Base-by-base conservation (phyloP, 2,113 vertebrate species). In the Paraplagusia blochii region DNA sequence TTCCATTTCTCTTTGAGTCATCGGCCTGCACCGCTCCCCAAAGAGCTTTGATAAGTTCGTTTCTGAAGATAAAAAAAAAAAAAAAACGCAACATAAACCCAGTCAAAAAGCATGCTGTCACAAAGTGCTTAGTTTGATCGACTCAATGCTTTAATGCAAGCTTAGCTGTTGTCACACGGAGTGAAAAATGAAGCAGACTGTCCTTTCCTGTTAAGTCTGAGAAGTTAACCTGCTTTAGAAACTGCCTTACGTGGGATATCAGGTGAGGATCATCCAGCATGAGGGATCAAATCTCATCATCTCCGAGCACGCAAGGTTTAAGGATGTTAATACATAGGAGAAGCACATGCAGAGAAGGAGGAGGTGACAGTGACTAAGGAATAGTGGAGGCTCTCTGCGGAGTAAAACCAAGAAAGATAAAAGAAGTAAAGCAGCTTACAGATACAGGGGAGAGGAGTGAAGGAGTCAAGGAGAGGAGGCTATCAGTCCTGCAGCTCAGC, bases 381-480 rank as follows among this genome's bases (percentile, higher is more conserved):
- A 34, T 45, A 52, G 29, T 17, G 39, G 16, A 63, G 51, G 56
- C 16, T 12, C 16, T 33, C 35, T 38, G 54, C 62, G 62, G 29
- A 56, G 46, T 17, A 16, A 36, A 69, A 68, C 38, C 49, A 44
- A 46, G 29, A 29, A 55, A 51, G 49, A 72, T 59, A 53, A n/a
- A n/a, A 55, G 43, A 51, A 46, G 43, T 16, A 58, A 70, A 74
- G 47, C 50, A 44, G 12, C 51, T 65, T 22, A 49, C 39, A 70
- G 60, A 72, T 17, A 56, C 35, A 12, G 49, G 19, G 50, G 55
- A 58, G 66, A 79, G 70, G 66, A 83, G 74, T 76, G 86, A 89
- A 90, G 88, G 88, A 90, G 90, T 92, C 86, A 87, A 88, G 90
- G 89, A 79, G 84, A 90, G 71, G 77, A 88, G 88, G 90, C 87